Base-by-base conservation (phyloP, 1,140 invertebrate genomes). In the Lordiphosa stackelbergi region DNA sequence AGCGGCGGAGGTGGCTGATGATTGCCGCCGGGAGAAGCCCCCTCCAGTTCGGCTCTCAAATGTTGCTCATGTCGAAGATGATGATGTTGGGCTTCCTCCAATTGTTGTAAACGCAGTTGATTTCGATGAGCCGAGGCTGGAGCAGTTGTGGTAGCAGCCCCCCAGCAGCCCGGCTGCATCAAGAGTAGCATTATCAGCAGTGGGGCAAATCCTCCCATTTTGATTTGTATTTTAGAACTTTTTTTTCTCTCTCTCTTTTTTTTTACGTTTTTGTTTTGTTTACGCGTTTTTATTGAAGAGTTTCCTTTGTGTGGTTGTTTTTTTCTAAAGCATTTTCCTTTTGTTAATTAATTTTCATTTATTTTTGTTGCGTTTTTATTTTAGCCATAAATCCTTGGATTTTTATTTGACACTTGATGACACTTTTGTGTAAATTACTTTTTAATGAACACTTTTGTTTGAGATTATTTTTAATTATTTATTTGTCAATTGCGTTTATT, bases 31-130 rank as follows among this genome's bases (percentile, higher is more conserved):
- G 22, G n/a, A n/a, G n/a, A n/a, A n/a, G n/a, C n/a, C n/a, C 53
- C 73, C 43, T 69, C 61, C 40, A 81, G 37, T 28, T 81, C 75
- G 6, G 63, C 71, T 5, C 77, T 63, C 75, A 83, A 37, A 47
- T 81, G 75, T 28, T 81, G 75, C 62, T 81, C 75, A 41, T 81
- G 75, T 19, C 75, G 56, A 43, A 81, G 49, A 52, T 81, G 74
- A 57, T 81, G 75, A 56, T 75, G 72, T 47, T 81, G 75, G 2
- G 74, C 74, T 58, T 65, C 62, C 48, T 79, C 70, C 66, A 83
- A 22, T 10, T 72, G 75, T 43, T 65, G 68, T 72, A 81, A 55
- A 9, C 75, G 51, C 36, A 65, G 54, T 45, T 79, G 54, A 13
- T 19, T 70, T 5, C 40, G 46, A 10, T 54, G 55, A 37, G 41